Percentiles rank a stretch among this genome's conserved stretches.
Evolutionary conservation across 2,113 vertebrate genomes (phyloP).

Genomic region (Dryoscopus gambensis): DNA sequence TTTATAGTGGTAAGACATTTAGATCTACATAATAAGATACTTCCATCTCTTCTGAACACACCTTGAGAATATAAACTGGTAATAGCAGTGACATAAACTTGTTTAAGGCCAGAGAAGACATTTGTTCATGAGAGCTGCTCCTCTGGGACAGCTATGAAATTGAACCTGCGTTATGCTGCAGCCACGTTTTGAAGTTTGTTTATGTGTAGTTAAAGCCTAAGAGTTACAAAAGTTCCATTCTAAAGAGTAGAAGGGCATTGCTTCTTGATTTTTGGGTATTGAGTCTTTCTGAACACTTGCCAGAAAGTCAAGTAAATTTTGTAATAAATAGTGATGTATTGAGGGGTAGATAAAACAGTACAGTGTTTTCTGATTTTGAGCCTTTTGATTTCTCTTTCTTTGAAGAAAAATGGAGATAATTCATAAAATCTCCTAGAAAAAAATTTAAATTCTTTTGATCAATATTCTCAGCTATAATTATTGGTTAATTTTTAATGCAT

Average conservation of each 20-base stretch:
- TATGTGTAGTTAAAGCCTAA: background rate
- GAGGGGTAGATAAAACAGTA: background rate
- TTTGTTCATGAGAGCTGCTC: background rate
- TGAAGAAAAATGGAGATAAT: background rate
- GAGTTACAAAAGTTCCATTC: background rate
- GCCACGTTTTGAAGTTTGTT: background rate
- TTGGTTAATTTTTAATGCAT: background rate
- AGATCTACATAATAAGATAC: background rate
- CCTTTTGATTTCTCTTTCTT: background rate
- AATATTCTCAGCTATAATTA: background rate
- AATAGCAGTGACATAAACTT: background rate
- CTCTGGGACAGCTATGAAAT: background rate
- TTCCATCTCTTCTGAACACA: background rate
- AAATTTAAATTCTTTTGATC: background rate
- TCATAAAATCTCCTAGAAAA: background rate
- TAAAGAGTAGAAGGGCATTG: background rate
- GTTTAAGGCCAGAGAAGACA: background rate
- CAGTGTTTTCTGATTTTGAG: background rate
- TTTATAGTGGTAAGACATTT: background rate
- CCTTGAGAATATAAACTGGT: background rate
- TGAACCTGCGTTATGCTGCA: background rate
- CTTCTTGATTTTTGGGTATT: background rate
- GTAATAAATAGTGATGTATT: background rate
- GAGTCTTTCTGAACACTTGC: background rate
- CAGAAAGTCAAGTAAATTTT: background rate